Evolutionary conservation across 2,888 invertebrate species (phyloP), one percentile per base, ranked within the genome.

Genomic region (Microctonus hyperodae): DNA sequence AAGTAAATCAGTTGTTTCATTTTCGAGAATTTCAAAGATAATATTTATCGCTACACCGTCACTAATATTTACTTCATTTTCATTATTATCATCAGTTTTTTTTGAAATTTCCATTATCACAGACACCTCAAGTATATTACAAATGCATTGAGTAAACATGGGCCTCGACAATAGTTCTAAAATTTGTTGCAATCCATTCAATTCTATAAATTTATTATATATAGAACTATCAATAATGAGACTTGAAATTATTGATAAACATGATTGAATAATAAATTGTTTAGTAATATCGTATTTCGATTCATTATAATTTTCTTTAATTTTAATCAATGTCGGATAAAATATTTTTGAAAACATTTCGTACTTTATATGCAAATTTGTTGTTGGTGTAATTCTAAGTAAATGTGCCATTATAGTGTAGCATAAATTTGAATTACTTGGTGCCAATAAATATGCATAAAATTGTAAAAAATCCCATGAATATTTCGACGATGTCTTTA

Each of bases 311-410:
- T 11, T 53, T 28, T 31, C 51, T 44, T 59, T 63, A 4, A 51
- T 33, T 22, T 35, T 44, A 4, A 66, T 35, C 23, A 67, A 0
- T 88, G 86, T 7, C 86, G 87, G 11, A 88, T 88, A 88, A 61
- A 90, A 87, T 0, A 90, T 88, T 61, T 86, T 85, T 70, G 88
- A 87, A 0, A 90, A 84, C 20, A 90, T 79, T 72, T 89, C 88
- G 48, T 86, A 85, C 70, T 87, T 88, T 75, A 89, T 87, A 68
- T 86, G 85, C 60, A 82, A 85, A 1, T 86, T 86, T 58, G 88
- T 88, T 20, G 85, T 85, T 0, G 88, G 87, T 0, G 88, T 88
- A 13, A 90, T 87, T 67, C 88, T 85, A 10, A 89, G 80, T 11
- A 90, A 78, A 74, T 90, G 90, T 7, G 85, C 85, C 70, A 89